These are phyloP conservation scores for Chouioia cunea DNA, from an alignment of 2,888 invertebrate genomes.

Conservation along the genomic window DNA sequence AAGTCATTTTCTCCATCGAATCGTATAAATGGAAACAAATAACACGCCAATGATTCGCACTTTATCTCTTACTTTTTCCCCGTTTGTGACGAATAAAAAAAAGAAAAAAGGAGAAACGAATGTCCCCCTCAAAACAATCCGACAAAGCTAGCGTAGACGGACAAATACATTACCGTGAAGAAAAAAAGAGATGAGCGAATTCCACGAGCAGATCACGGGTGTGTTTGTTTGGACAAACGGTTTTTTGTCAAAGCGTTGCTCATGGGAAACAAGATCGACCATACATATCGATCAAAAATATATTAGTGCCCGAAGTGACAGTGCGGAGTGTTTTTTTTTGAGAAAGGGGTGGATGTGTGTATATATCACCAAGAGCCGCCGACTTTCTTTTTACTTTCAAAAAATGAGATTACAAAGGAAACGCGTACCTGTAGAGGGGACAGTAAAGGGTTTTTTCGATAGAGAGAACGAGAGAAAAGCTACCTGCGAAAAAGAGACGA, in stretches of 20 bases:
- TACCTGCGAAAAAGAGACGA: constrained; percentile 59
- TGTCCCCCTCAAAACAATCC: constrained; percentile 30
- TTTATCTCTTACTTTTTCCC: not conserved
- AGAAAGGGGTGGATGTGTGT: constrained; percentile 51
- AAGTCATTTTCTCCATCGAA: not conserved
- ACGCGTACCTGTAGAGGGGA: constrained; percentile 59
- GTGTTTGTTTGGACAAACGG: constrained; percentile 69
- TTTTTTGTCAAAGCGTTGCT: constrained; percentile 51
- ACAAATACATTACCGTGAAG: constrained; percentile 10
- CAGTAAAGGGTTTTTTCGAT: constrained; percentile 57
- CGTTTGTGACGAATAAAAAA: too few species aligned
- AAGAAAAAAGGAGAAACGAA: constrained; percentile 1
- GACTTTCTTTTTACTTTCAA: constrained; percentile 44
- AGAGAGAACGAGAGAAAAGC: constrained; percentile 13
- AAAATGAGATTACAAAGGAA: constrained; percentile 54
- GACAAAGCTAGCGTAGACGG: not conserved
- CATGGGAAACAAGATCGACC: constrained; percentile 63
- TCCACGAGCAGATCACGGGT: constrained; percentile 52
- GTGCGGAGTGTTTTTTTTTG: constrained; percentile 67
- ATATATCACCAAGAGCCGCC: constrained; percentile 38
- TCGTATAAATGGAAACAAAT: constrained; percentile 6
- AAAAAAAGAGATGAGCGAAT: constrained; percentile 25
- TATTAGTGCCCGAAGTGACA: constrained; percentile 68
- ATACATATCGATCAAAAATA: constrained; percentile 68
- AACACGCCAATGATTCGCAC: constrained; percentile 10